Base-by-base conservation (phyloP, 2,888 invertebrate species). In the Caenorhabditis sp. region DNA sequence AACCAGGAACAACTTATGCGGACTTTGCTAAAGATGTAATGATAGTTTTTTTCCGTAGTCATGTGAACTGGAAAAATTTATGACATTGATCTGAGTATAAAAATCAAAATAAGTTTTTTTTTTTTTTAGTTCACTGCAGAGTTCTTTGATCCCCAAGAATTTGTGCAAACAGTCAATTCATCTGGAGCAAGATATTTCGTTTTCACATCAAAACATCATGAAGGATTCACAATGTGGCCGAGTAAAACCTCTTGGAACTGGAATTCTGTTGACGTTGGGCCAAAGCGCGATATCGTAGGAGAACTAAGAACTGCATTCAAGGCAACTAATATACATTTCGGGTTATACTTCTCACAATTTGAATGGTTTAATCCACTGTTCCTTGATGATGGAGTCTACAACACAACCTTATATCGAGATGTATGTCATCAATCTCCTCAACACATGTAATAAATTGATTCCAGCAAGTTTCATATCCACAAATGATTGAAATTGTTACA, bases 1-100 rank as follows among this genome's bases (percentile, higher is more conserved):
- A 92, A 64, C 94, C 94, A 1, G 91, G 91, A 60, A 95, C 94
- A 85, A 92, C 93, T 0, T 97, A 97, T 89, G 94, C 94, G 86
- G 94, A 96, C 68, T 96, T 97, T 89, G 96, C 93, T 0, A 77
- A 76, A 60, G 83, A 84, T 59, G 85, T 85, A 59, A 38, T 31
- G 8, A 27, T 58, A 23, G 38, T 61, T 59, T 63, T 20, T 17
- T 53, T 12, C 20, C n/a, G 12, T 53, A 60, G n/a, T 27, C 21
- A 52, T 3, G 14, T 2, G 5, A 5, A 43, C 14, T 10, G 3
- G 17, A 26, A 56, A 56, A 10, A 7, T 56, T 59, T 7, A 58
- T 20, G 12, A 31, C 43, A 58, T 26, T 36, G 38, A 38, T 36
- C 36, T 58, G 14, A 3, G 5, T 1, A 38, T 36, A 58, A 43